phyloP scores from a whole-genome alignment of 2,888 invertebrate genomes.

The Neria commutata region DNA sequence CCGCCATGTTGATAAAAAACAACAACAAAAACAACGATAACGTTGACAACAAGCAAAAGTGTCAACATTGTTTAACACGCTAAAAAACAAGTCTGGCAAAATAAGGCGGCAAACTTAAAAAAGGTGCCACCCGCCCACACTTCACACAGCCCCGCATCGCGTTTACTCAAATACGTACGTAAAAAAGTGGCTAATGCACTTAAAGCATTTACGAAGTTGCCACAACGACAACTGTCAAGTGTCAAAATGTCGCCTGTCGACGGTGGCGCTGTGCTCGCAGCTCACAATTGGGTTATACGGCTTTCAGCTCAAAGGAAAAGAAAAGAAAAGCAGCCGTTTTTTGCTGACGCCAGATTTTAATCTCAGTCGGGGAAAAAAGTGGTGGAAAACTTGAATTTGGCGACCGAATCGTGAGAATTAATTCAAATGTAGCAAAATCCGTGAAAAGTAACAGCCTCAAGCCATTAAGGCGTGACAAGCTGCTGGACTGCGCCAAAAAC shows the following conservation, averaged over 20 bases:
- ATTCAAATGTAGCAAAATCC: neutral
- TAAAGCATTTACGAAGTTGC: neutral
- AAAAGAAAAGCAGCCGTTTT: no score
- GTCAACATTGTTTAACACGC: conserved; percentile 21
- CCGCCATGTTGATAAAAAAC: no score
- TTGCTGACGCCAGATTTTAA: no score
- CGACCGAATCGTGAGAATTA: neutral
- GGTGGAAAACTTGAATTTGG: no score
- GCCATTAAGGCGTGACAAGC: neutral
- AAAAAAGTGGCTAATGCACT: conserved; percentile 1
- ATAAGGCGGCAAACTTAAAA: neutral
- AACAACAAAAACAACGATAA: conserved; percentile 15
- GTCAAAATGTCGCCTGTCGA: conserved; percentile 23
- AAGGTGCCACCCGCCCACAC: neutral
- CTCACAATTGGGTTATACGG: no score
- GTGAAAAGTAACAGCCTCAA: neutral
- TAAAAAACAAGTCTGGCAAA: conserved; percentile 3
- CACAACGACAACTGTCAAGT: conserved; percentile 20
- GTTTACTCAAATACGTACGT: neutral
- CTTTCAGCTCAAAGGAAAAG: no score
- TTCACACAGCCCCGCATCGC: neutral
- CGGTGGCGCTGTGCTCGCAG: no score
- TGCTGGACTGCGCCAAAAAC: neutral
- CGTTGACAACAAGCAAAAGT: conserved; percentile 20
- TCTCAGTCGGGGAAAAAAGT: no score